A percentile compares a stretch with the other conserved stretches of the same genome.
These are phyloP conservation scores for Clusia tigrina DNA, from an alignment of 2,888 invertebrate genomes.

Conservation along the genomic window DNA sequence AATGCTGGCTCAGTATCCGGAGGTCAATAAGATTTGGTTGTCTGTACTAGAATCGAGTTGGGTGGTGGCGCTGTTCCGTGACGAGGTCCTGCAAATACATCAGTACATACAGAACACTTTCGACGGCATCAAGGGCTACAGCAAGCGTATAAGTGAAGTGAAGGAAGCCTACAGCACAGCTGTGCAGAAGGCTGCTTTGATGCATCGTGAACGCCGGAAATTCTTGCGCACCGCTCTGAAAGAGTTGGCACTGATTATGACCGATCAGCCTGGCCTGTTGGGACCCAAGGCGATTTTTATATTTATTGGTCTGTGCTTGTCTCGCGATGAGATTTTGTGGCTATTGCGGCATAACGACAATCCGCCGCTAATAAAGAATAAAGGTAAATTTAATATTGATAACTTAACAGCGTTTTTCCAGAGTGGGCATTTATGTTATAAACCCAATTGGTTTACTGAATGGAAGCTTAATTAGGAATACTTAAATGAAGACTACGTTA, in stretches of 20 bases:
- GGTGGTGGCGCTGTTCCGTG: slow-evolving; percentile 93
- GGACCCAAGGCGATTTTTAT: slow-evolving; percentile 97
- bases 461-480: no score
- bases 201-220: slow-evolving; percentile 94
- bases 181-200: slow-evolving; percentile 86
- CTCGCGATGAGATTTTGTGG: slow-evolving; percentile 98
- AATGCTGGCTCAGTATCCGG: slow-evolving; percentile 80
- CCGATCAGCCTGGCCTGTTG: slow-evolving; percentile 94
- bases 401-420: no score
- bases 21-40: slow-evolving; percentile 88
- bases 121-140: slow-evolving; percentile 93
- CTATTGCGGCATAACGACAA: slow-evolving; percentile 94
- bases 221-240: slow-evolving; percentile 94
- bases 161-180: slow-evolving; percentile 94
- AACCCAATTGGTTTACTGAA: no score
- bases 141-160: slow-evolving; percentile 91
- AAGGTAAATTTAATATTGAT: no score
- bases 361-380: slow-evolving; percentile 86
- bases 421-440: no score
- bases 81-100: slow-evolving; percentile 97
- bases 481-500: no score
- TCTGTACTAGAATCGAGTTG: slow-evolving; percentile 92
- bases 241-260: slow-evolving; percentile 92
- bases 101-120: slow-evolving; percentile 91
- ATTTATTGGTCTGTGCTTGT: slow-evolving; percentile 94